Evolutionary conservation across 2,888 invertebrate species (phyloP).

Genomic region (Acleris cristana): DNA sequence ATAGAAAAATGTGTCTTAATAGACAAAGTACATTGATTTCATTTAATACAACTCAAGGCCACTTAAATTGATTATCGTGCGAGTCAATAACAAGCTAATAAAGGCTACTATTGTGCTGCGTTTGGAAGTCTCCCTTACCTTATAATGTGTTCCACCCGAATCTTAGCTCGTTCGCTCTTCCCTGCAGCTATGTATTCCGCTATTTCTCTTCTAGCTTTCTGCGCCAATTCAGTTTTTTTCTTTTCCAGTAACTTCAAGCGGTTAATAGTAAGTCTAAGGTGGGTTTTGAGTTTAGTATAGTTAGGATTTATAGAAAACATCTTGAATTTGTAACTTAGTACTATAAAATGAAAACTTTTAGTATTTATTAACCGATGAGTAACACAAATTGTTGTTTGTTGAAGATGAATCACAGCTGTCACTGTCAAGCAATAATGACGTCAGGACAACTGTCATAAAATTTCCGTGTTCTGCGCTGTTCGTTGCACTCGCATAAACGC

Average conservation of each 20-base stretch:
- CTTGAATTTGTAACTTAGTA: constrained; percentile 47
- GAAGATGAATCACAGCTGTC: constrained; percentile 28
- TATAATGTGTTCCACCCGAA: constrained; percentile 99
- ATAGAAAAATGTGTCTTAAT: background rate
- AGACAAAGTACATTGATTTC: too few relatives aligned
- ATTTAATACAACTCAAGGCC: constrained; percentile 9
- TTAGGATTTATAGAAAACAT: constrained; percentile 97
- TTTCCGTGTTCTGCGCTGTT: background rate
- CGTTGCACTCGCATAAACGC: constrained; percentile 1
- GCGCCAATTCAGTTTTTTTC: constrained; percentile 98
- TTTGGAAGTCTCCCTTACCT: constrained; percentile 70
- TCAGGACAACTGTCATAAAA: background rate
- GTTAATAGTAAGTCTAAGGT: constrained; percentile 95
- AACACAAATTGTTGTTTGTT: constrained; percentile 44
- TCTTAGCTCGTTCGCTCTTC: constrained; percentile 95
- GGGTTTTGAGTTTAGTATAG: constrained; percentile 98
- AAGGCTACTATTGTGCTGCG: background rate
- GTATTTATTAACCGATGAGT: constrained; percentile 42
- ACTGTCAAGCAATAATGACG: constrained; percentile 17
- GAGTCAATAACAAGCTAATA: background rate
- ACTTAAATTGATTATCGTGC: background rate
- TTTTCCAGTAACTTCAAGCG: constrained; percentile 97
- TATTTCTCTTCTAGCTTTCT: constrained; percentile 98
- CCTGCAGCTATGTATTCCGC: constrained; percentile 96
- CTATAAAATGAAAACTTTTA: constrained; percentile 23